Conservation (phyloP, 1,140 invertebrate genomes). For the Augochlora pura region DNA sequence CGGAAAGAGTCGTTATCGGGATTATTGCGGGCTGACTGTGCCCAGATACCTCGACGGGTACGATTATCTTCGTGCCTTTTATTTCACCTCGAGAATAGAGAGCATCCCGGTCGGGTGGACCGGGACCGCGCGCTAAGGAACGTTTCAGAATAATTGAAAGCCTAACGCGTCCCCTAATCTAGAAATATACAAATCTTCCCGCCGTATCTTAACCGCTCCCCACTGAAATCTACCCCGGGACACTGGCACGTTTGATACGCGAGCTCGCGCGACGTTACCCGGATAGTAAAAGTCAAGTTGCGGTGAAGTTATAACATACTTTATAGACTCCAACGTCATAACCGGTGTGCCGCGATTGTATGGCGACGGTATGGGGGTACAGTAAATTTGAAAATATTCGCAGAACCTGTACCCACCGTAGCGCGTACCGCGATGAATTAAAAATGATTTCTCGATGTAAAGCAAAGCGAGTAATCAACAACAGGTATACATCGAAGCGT, state of each 20-base stretch:
- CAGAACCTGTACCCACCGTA: background rate
- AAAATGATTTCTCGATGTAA: too few species aligned
- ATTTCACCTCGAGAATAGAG: slow-evolving; percentile 11
- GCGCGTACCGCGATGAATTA: background rate
- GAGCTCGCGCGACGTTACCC: background rate
- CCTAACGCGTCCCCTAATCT: background rate
- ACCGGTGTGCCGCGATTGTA: background rate
- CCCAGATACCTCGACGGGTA: slow-evolving; percentile 1
- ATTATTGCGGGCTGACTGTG: background rate
- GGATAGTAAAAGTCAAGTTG: background rate
- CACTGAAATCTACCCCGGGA: background rate
- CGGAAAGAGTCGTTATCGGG: slow-evolving; percentile 17
- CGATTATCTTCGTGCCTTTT: slow-evolving; percentile 16
- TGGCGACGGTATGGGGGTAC: background rate
- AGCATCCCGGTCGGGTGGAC: too few species aligned
- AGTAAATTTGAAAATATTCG: background rate
- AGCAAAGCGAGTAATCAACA: too few species aligned
- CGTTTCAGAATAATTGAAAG: slow-evolving; percentile 2
- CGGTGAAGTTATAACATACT: background rate
- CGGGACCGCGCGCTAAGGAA: background rate
- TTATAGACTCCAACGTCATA: slow-evolving; percentile 4
- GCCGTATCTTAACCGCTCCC: background rate
- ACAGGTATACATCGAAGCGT: too few species aligned
- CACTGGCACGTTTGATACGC: background rate
- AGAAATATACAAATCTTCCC: background rate